A percentile compares a stretch with the other conserved stretches of the same genome.
phyloP scores from a whole-genome alignment of 2,888 invertebrate species.

The Phytoseiulus persimilis region DNA sequence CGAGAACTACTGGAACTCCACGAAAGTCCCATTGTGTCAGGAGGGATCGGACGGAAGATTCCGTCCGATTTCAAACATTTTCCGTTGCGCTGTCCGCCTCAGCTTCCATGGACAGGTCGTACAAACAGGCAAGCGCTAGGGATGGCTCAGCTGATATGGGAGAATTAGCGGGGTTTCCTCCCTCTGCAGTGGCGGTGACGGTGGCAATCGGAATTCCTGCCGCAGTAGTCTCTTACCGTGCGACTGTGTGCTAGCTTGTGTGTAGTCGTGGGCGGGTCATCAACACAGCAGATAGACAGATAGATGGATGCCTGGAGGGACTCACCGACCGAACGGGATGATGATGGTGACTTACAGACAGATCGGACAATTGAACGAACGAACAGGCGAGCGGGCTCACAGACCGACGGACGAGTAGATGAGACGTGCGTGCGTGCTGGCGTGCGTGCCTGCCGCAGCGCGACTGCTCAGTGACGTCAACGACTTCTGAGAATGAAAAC shows the following conservation, averaged over 20 bases:
- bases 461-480: background rate
- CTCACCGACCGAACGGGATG: background rate
- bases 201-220: background rate
- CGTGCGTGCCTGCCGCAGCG: background rate
- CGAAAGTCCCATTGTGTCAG: too few species aligned
- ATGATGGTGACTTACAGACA: background rate
- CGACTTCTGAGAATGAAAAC: background rate
- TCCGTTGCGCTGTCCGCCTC: too few species aligned
- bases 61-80: too few species aligned
- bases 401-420: background rate
- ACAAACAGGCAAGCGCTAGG: too few species aligned
- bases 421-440: background rate
- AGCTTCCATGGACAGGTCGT: too few species aligned
- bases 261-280: background rate
- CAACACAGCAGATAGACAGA: background rate
- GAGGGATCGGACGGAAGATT: too few species aligned
- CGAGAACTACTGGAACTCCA: too few species aligned
- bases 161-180: background rate
- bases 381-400: background rate
- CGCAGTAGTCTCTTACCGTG: background rate
- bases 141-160: background rate
- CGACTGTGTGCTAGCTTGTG: background rate
- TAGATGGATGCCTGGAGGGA: background rate
- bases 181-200: background rate
- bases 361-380: background rate